Base-by-base conservation (phyloP, 2,113 vertebrate genomes). In the Rhinogobius similis region DNA sequence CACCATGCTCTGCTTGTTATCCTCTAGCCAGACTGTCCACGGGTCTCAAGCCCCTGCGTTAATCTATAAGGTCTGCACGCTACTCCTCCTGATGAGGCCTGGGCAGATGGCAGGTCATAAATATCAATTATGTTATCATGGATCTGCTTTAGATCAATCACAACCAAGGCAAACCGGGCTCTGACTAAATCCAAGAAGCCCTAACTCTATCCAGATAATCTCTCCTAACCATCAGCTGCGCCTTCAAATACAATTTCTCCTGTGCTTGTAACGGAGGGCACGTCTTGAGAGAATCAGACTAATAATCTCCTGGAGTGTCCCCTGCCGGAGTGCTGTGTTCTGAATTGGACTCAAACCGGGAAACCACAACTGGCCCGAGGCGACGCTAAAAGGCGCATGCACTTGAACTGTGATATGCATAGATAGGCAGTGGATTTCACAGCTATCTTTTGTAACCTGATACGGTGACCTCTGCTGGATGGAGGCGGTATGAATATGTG, bases 331-430 rank as follows among this genome's bases (percentile, higher is more conserved):
- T 32, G 56, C 36, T 69, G 39, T 65, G 48, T 65, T 74, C 66
- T 63, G 68, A 61, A 75, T 68, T 46, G 24, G 52, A 73, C 50
- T 71, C 71, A 67, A 78, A 77, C 38, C n/a, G 2, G 65, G 65
- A 73, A 74, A 72, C 10, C 10, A 74, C 26, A 32, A 10, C 38
- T 73, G 70, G 38, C 68, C 65, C 3, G 36, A 70, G 75, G 81
- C 58, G 73, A 72, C 27, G 72, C 65, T 76, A 50, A 76, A 77
- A 82, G 74, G 74, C 61, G 82, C 41, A 56, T 73, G 26, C 32
- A 73, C n/a, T 64, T 59, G 32, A 75, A 43, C 52, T 1, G 1
- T 65, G 21, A 29, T 20, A 38, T 36, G 26, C 65, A 62, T 29
- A 16, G 39, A 62, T 29, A 52, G 43, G 32, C 73, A 32, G 23